A percentile compares a stretch with the other conserved stretches of the same genome.
phyloP scores from a whole-genome alignment of 2,797 vertebrate genomes.

The Ctenosaura bakeri region DNA sequence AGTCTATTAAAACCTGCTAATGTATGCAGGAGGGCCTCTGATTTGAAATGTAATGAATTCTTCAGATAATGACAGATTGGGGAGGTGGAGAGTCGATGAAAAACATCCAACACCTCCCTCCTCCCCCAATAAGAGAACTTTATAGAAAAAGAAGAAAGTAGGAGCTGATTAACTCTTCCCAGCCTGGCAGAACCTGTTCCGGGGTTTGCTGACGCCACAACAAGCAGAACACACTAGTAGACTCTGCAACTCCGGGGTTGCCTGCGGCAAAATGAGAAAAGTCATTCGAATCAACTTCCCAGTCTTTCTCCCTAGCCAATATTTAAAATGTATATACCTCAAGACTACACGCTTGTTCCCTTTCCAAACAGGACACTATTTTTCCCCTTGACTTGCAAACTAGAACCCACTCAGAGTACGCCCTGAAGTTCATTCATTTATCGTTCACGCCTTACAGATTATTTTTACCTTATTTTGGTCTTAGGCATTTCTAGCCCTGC shows the following conservation, averaged over 20 bases:
- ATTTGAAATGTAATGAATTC: slow-evolving; percentile 77
- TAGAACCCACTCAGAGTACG: slow-evolving; percentile 62
- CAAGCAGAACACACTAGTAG: slow-evolving; percentile 39
- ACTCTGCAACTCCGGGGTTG: slow-evolving; percentile 61
- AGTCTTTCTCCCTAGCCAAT: slow-evolving; percentile 42
- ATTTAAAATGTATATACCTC: too few species aligned
- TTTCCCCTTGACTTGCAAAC: slow-evolving; percentile 59
- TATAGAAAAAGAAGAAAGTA: slow-evolving; percentile 68
- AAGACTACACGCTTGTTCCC: background rate
- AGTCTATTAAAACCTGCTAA: slow-evolving; percentile 81
- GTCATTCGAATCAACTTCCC: slow-evolving; percentile 67
- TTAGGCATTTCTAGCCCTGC: background rate
- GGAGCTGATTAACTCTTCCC: slow-evolving; percentile 65
- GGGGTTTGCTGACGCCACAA: slow-evolving; percentile 33
- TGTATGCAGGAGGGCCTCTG: slow-evolving; percentile 67
- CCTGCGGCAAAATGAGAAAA: slow-evolving; percentile 66
- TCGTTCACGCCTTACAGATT: background rate
- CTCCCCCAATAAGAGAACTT: slow-evolving; percentile 54
- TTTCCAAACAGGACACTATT: background rate
- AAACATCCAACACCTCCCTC: slow-evolving; percentile 25
- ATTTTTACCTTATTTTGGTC: too few species aligned
- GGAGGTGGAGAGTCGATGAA: slow-evolving; percentile 56
- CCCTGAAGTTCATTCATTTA: slow-evolving; percentile 40
- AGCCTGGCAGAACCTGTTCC: slow-evolving; percentile 41
- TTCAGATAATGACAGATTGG: slow-evolving; percentile 74